phyloP scores from a whole-genome alignment of 2,797 vertebrate species.

The Nannoperca obscura region DNA sequence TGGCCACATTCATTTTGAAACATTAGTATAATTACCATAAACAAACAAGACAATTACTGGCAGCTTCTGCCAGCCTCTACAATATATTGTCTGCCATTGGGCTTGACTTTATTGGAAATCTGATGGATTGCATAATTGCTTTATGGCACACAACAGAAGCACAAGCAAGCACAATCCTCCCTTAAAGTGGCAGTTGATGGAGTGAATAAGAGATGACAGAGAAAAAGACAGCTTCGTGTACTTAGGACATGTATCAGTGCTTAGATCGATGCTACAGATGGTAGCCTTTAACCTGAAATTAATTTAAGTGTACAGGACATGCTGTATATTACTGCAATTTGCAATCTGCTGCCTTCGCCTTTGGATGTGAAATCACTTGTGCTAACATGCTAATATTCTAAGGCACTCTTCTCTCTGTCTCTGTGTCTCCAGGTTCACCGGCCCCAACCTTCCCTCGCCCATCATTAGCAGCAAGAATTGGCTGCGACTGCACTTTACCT shows the following conservation, averaged over 20 bases:
- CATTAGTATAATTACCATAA: conserved; percentile 58
- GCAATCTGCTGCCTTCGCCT: neutral
- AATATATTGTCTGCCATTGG: conserved; percentile 40
- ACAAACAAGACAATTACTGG: conserved; percentile 57
- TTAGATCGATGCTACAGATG: neutral
- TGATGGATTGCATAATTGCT: conserved; percentile 61
- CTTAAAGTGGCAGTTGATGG: conserved; percentile 5
- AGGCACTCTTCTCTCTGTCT: conserved; percentile 10
- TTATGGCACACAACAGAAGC: conserved; percentile 42
- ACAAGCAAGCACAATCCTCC: conserved; percentile 8
- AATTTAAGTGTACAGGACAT: neutral
- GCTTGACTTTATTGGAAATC: conserved; percentile 60
- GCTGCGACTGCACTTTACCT: conserved; percentile 96
- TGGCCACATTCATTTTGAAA: conserved; percentile 50
- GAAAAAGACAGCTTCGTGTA: neutral
- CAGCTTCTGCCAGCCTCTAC: conserved; percentile 31
- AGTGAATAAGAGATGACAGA: conserved; percentile 18
- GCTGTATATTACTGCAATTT: neutral
- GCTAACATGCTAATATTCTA: conserved; percentile 9
- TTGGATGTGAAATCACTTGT: conserved; percentile 21
- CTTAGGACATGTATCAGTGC: neutral
- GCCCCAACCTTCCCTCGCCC: conserved; percentile 94
- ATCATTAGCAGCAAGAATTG: conserved; percentile 99
- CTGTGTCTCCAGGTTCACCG: conserved; percentile 91
- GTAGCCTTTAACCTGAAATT: neutral